A percentile compares a stretch with the other conserved stretches of the same genome.
Conservation (phyloP, 2,797 vertebrate genomes). For the Podargus strigoides region DNA sequence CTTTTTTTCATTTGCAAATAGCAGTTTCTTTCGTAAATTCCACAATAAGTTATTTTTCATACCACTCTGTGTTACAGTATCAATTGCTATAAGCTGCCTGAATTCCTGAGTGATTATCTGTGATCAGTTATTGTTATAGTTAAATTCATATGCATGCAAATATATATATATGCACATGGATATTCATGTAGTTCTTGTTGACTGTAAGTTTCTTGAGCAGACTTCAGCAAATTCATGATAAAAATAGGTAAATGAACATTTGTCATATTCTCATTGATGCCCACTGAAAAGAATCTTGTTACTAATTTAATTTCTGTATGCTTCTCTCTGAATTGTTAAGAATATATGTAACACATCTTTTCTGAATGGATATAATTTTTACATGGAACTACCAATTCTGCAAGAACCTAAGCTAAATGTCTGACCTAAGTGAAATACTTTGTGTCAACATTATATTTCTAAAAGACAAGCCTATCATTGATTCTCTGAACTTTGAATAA, state of each 20-base stretch:
- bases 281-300: background rate
- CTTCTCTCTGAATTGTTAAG: background rate
- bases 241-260: constrained; percentile 5
- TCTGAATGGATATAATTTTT: background rate
- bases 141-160: background rate
- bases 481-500: background rate
- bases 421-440: background rate
- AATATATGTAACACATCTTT: background rate
- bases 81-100: background rate
- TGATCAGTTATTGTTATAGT: constrained; percentile 21
- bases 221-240: background rate
- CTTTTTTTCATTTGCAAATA: background rate
- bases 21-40: background rate
- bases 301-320: background rate
- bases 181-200: background rate
- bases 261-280: background rate
- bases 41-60: background rate
- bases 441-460: background rate
- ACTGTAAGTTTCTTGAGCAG: background rate
- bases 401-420: background rate
- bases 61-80: background rate
- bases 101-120: constrained; percentile 20
- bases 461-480: background rate
- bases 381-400: background rate
- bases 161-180: background rate